Evolutionary conservation across 2,797 vertebrate genomes (phyloP), one percentile per base, ranked within the genome.

Genomic region (Echiichthys vipera): DNA sequence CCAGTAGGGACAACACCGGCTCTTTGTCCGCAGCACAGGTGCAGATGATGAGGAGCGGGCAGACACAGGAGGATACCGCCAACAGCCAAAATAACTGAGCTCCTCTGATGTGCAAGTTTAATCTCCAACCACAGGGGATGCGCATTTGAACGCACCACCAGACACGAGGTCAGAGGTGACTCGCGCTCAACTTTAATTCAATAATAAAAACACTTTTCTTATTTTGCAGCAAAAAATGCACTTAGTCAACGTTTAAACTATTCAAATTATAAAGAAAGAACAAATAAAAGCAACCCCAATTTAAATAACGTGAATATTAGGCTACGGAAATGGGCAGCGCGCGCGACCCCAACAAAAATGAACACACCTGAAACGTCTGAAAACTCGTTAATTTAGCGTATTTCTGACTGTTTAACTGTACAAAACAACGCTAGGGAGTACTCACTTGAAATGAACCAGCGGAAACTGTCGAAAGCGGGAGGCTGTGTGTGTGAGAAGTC

Each of bases 1-100:
- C n/a, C n/a, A n/a, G n/a, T n/a, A n/a, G n/a, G n/a, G n/a, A n/a
- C n/a, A n/a, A n/a, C n/a, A n/a, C n/a, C n/a, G n/a, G 62, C 9
- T 1, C 72, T 65, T 65, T 73, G 68, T 82, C 27, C 18, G 5
- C 46, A n/a, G 40, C 56, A 53, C 73, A 77, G 75, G 61, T 76
- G 77, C 58, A 55, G 50, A 65, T 43, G 57, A 78, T 22, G 58
- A 74, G 55, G 22, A 22, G 40, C 22, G 3, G 27, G 3, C 9
- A 42, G 7, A 47, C 22, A 45, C 50, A n/a, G 58, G 20, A 24
- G 11, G 36, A 66, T 5, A 71, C 37, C 36, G 27, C 10, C 18
- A 47, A 32, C 0, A 22, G 13, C 14, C 8, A 22, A 0, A 36
- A 67, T 12, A 36, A n/a, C 63, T 27, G 9, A 0, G 7, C 8